Base-by-base conservation (phyloP, 92 coral and sea anemone species). In the Epizoanthus stellaris region DNA sequence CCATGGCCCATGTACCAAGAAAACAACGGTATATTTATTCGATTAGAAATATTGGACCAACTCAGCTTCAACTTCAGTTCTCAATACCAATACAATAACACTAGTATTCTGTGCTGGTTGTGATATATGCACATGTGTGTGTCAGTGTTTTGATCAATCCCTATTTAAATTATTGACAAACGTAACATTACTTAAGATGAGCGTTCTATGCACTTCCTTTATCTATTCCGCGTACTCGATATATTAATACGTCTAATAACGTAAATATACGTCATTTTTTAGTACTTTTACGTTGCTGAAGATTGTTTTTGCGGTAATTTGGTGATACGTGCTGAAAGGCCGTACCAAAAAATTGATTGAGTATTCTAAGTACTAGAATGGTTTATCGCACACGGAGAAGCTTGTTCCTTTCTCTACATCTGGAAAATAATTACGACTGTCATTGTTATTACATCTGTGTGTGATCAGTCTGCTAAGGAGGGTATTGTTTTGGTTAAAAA, bases 251-350 rank as follows among this genome's bases (percentile, higher is more conserved):
- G 83, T 79, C 67, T 19, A 21, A 42, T 59, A 76, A 59, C 82
- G 49, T 39, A 79, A 6, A 43, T 79, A 45, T 61, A 79, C 83
- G 83, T 79, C 83, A 79, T 40, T 79, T 79, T 52, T 77, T 62
- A 79, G 83, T 79, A 79, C 61, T 79, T 79, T 79, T 79, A 63
- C 60, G 72, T 63, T 79, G 45, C 39, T 77, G 17, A 77, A 77
- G 25, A n/a, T 25, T 58, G 67, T 25, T 79, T 76, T 63, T n/a
- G 83, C 49, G 72, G 83, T 62, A 79, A 63, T 61, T 62, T 45
- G 21, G 36, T 63, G 83, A 59, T 63, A 63, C 72, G 83, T 64
- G 83, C 83, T 79, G 83, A 79, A 79, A 79, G 79, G 16, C 79
- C 62, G 11, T 49, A 49, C 34, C 6, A 10, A 49, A 8, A 0